Evolutionary conservation across 2,888 invertebrate species (phyloP).

Genomic region (Dynastes grantii): DNA sequence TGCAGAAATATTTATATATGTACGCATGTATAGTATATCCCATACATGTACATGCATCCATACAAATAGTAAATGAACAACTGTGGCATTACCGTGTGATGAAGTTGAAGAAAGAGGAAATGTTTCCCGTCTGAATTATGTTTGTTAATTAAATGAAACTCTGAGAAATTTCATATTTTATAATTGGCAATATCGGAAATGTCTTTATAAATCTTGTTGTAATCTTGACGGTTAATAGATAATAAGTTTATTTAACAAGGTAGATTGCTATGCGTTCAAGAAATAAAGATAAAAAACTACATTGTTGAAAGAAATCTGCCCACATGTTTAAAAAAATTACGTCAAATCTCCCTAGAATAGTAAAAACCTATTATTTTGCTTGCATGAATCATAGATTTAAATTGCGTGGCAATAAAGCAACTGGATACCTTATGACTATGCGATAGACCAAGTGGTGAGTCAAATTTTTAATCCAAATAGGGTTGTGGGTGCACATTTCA

Average conservation of each 20-base stretch:
- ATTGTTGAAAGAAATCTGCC: not conserved
- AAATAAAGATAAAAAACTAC: not conserved
- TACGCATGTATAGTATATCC: not conserved
- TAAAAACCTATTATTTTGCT: not conserved
- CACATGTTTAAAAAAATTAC: no score
- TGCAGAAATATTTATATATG: not conserved
- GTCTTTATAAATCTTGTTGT: not conserved
- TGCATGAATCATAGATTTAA: constrained; percentile 33
- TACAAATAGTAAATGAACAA: no score
- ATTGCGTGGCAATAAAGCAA: constrained; percentile 11
- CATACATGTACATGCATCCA: not conserved
- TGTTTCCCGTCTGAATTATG: not conserved
- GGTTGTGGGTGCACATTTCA: constrained; percentile 27
- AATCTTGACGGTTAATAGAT: not conserved
- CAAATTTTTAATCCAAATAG: constrained; percentile 39
- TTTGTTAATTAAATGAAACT: not conserved
- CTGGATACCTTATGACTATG: constrained; percentile 4
- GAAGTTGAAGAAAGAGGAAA: not conserved
- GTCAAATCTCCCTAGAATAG: not conserved
- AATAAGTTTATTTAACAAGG: not conserved
- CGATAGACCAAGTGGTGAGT: constrained; percentile 18
- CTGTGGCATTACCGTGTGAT: not conserved
- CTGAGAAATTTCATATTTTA: not conserved
- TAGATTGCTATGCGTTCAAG: not conserved
- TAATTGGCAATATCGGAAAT: constrained; percentile 5